Evolutionary conservation across 2,888 invertebrate species (phyloP).

Genomic region (Eudasyphora cyanicolor): DNA sequence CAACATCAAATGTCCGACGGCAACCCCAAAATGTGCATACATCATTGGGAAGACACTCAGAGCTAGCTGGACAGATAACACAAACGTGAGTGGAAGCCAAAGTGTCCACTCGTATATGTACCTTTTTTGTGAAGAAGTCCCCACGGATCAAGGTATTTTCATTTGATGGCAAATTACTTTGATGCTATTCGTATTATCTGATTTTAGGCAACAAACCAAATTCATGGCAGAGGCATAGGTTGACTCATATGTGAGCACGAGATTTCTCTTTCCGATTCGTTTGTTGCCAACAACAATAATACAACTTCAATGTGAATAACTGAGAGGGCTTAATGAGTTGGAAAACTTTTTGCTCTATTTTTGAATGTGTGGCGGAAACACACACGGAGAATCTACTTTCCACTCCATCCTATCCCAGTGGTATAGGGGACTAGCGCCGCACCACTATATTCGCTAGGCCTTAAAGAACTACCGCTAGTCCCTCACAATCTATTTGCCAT

Average conservation of each 20-base stretch:
- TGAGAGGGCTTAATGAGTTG: constrained; percentile 21
- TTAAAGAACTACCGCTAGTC: no score
- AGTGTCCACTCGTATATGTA: background rate
- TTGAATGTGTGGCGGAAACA: constrained; percentile 6
- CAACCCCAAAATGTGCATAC: background rate
- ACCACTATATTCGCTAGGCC: no score
- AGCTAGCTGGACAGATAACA: background rate
- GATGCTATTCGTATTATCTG: constrained; percentile 6
- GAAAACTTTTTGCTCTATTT: constrained; percentile 7
- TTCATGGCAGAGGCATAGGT: background rate
- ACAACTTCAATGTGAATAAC: background rate
- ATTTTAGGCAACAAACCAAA: background rate
- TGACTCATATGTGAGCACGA: background rate
- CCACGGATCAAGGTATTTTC: background rate
- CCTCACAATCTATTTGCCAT: no score
- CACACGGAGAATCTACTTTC: constrained; percentile 8
- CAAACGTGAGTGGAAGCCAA: background rate
- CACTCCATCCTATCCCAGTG: constrained; percentile 2
- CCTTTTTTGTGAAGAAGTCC: background rate
- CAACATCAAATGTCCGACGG: background rate
- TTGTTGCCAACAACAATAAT: background rate
- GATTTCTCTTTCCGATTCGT: background rate
- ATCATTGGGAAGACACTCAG: no score
- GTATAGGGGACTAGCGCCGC: constrained; percentile 2
- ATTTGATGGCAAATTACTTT: background rate